These are phyloP conservation scores for Antheraea yamamai DNA, from an alignment of 2,888 invertebrate species.

Conservation along the genomic window DNA sequence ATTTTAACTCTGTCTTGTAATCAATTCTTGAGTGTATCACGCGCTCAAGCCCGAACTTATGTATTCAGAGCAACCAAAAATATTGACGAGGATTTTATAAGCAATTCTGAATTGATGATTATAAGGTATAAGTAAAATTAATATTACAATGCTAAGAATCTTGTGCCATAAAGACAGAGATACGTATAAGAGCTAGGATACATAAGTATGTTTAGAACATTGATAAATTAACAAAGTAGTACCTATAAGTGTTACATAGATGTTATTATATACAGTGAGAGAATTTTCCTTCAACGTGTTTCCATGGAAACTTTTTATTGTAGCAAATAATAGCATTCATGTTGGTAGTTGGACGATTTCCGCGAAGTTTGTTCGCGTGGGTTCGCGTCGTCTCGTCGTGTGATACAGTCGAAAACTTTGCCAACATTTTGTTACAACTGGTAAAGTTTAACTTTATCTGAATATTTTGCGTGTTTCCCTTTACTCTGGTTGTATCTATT, in stretches of 20 bases:
- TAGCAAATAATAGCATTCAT: constrained; percentile 69
- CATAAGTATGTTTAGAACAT: not conserved
- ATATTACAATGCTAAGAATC: too few relatives aligned
- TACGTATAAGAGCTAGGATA: not conserved
- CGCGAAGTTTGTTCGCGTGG: constrained; percentile 44
- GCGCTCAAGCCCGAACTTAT: too few relatives aligned
- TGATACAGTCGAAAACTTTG: constrained; percentile 45
- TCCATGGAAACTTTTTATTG: constrained; percentile 62
- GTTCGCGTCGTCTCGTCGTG: constrained; percentile 35
- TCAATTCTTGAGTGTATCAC: too few relatives aligned
- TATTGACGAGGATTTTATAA: too few relatives aligned
- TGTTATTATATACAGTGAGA: constrained; percentile 20
- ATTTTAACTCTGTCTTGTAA: too few relatives aligned
- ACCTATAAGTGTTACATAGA: not conserved
- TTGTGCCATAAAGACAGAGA: too few relatives aligned
- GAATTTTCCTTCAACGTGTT: constrained; percentile 38
- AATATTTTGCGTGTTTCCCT: constrained; percentile 32
- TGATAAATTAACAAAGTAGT: constrained; percentile 17
- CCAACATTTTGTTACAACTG: constrained; percentile 43
- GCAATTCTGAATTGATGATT: too few relatives aligned
- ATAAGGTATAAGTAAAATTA: too few relatives aligned
- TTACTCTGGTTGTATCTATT: constrained; percentile 29
- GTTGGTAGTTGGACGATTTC: constrained; percentile 56
- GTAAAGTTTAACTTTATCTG: constrained; percentile 30
- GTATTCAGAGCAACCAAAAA: too few relatives aligned